A percentile compares a stretch with the other conserved stretches of the same genome.
Conservation (phyloP, 2,113 vertebrate genomes). For the Ailurus styani region DNA sequence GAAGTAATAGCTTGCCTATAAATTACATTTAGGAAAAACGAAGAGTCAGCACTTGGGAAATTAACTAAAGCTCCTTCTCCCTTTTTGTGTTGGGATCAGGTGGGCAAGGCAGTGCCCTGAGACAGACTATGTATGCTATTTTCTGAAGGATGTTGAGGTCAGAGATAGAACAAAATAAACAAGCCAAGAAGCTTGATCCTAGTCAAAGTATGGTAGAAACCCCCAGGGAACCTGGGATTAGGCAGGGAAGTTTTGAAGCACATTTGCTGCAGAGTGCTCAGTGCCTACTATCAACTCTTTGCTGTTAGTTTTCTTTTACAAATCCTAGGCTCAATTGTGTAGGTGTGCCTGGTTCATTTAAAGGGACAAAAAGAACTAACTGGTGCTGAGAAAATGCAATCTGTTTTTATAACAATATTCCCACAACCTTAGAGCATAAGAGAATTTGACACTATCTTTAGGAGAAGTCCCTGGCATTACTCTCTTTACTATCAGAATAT, state of each 20-base stretch:
- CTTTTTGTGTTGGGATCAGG: background rate
- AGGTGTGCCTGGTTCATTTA: background rate
- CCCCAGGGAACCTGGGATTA: background rate
- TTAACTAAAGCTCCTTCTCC: background rate
- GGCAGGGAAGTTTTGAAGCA: background rate
- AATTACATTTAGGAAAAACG: background rate
- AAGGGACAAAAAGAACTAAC: background rate
- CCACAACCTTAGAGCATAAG: background rate
- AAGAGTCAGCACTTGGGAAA: background rate
- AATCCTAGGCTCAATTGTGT: background rate
- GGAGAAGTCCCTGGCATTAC: background rate
- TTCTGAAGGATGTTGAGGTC: background rate
- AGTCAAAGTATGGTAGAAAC: background rate
- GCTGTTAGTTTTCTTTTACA: background rate
- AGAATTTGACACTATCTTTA: background rate
- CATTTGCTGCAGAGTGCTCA: background rate
- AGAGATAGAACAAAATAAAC: background rate
- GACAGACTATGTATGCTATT: background rate
- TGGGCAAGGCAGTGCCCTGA: background rate
- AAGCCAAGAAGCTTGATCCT: background rate
- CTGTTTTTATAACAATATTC: background rate
- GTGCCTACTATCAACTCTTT: background rate
- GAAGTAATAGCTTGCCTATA: background rate
- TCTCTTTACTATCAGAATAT: constrained; percentile 31
- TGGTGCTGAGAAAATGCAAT: background rate